Percentiles rank a stretch among this genome's conserved stretches.
Conservation (phyloP, 2,888 invertebrate species). For the Zhuqinia jingwanae region DNA sequence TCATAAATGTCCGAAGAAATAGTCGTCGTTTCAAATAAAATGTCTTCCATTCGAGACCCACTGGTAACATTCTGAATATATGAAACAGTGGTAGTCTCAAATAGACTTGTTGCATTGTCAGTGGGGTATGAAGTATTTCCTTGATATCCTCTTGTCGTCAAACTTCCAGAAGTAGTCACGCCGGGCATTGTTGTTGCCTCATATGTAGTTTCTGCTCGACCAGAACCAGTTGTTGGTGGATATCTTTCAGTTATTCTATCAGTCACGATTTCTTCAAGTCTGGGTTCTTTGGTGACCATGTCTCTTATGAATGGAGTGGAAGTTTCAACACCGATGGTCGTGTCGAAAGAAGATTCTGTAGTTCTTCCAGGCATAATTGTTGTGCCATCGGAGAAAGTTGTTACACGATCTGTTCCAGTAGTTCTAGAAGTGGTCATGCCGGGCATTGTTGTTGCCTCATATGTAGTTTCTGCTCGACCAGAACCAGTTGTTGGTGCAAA, state of each 20-base stretch:
- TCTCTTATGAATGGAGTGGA: not conserved
- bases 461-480: not conserved
- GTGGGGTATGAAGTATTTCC: not conserved
- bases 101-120: not conserved
- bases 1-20: not conserved
- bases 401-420: not conserved
- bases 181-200: not conserved
- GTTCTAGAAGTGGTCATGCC: not conserved
- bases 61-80: not conserved
- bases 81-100: not conserved
- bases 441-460: not conserved
- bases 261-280: not conserved
- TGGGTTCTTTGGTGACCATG: not conserved
- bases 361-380: constrained; percentile 29
- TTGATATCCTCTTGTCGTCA: no score
- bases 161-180: not conserved
- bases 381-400: constrained; percentile 19
- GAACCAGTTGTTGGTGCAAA: constrained; percentile 6
- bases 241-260: constrained; percentile 41
- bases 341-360: constrained; percentile 13
- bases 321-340: constrained; percentile 36
- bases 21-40: constrained; percentile 20
- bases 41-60: constrained; percentile 19
- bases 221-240: constrained; percentile 8
- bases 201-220: not conserved